Evolutionary conservation across 2,888 invertebrate species (phyloP).

Genomic region (Gasteruption jaculator): DNA sequence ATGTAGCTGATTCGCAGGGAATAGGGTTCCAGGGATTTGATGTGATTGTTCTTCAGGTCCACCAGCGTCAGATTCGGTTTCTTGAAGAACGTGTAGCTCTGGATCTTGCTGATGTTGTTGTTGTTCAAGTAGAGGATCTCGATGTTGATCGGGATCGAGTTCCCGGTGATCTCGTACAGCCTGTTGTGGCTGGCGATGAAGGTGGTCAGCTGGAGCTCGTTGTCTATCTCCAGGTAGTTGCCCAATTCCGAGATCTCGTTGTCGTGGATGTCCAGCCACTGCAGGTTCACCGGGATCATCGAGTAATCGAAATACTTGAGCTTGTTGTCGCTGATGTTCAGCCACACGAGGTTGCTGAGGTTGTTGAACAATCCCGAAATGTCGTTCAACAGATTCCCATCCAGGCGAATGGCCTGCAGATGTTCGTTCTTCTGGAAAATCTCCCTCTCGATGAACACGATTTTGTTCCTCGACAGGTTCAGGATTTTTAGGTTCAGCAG

Average conservation of each 20-base stretch:
- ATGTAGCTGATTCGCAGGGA: slow-evolving; percentile 73
- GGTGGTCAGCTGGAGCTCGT: slow-evolving; percentile 71
- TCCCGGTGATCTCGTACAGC: slow-evolving; percentile 75
- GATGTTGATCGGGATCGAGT: slow-evolving; percentile 78
- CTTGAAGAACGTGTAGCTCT: slow-evolving; percentile 82
- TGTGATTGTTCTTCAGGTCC: slow-evolving; percentile 76
- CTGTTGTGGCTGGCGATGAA: slow-evolving; percentile 80
- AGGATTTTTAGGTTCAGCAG: slow-evolving; percentile 76
- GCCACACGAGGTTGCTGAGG: slow-evolving; percentile 76
- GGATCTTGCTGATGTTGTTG: slow-evolving; percentile 77
- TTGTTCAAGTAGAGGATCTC: slow-evolving; percentile 75
- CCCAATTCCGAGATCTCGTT: slow-evolving; percentile 80
- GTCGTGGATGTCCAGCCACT: slow-evolving; percentile 81
- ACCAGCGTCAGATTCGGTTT: slow-evolving; percentile 80
- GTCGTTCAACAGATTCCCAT: slow-evolving; percentile 76
- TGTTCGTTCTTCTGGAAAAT: slow-evolving; percentile 74
- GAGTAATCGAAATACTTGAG: slow-evolving; percentile 82
- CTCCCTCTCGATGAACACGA: slow-evolving; percentile 72
- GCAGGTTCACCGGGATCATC: slow-evolving; percentile 76
- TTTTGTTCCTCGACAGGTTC: slow-evolving; percentile 79
- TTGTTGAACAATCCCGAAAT: slow-evolving; percentile 76
- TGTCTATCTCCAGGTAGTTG: slow-evolving; percentile 81
- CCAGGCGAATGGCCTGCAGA: slow-evolving; percentile 75
- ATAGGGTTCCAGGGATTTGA: slow-evolving; percentile 71
- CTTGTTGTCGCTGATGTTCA: slow-evolving; percentile 82